A percentile compares a stretch with the other conserved stretches of the same genome.
These are phyloP conservation scores for Strix occidentalis DNA, from an alignment of 2,797 vertebrate species.

Conservation along the genomic window DNA sequence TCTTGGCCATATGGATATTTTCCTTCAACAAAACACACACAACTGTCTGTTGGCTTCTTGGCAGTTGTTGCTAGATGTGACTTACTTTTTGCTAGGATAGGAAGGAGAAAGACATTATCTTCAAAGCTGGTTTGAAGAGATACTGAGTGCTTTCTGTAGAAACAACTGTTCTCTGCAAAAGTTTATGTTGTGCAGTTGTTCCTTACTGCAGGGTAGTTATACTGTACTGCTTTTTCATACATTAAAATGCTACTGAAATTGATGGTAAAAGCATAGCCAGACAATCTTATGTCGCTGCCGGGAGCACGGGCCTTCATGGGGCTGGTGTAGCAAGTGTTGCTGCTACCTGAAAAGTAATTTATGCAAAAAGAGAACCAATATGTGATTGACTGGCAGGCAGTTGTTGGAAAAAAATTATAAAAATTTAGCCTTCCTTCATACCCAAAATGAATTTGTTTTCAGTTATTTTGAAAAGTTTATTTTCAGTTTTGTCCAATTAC, in stretches of 20 bases:
- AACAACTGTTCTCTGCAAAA: background rate
- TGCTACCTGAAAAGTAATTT: background rate
- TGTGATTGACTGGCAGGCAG: background rate
- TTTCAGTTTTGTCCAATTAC: background rate
- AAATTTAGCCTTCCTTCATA: background rate
- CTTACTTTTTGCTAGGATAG: background rate
- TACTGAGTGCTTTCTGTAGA: background rate
- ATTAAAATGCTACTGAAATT: background rate
- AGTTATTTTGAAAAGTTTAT: constrained; percentile 15
- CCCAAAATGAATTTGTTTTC: background rate
- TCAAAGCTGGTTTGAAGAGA: background rate
- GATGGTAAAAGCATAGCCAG: background rate
- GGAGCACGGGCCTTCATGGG: background rate
- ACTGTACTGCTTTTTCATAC: background rate
- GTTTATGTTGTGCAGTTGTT: background rate
- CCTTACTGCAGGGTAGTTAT: background rate
- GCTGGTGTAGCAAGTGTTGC: background rate
- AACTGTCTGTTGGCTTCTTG: background rate
- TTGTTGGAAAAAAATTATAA: background rate
- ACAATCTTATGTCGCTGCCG: background rate
- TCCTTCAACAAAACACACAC: background rate
- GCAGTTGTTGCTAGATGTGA: background rate
- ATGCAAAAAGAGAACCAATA: background rate
- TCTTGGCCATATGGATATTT: background rate
- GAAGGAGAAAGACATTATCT: background rate